These are phyloP conservation scores for Troides aeacus DNA, from an alignment of 2,888 invertebrate genomes.

Conservation along the genomic window DNA sequence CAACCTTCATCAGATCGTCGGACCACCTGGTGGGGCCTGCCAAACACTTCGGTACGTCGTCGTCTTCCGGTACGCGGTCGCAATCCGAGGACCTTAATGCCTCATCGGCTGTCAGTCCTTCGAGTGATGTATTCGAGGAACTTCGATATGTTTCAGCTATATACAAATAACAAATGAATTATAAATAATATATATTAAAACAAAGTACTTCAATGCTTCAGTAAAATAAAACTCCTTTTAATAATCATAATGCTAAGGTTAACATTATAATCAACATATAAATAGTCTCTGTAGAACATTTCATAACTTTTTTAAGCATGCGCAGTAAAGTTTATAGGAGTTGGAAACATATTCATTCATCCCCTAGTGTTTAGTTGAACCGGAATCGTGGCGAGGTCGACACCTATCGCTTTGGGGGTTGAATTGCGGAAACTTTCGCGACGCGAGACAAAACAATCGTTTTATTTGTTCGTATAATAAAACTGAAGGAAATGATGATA, in stretches of 20 bases:
- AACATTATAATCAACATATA: background rate
- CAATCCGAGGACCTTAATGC: too few relatives aligned
- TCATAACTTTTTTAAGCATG: constrained; percentile 56
- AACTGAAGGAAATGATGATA: background rate
- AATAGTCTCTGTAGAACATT: constrained; percentile 29
- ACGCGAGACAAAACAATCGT: constrained; percentile 4
- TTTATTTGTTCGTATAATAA: background rate
- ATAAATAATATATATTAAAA: too few relatives aligned
- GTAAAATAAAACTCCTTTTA: background rate
- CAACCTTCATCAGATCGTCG: too few relatives aligned
- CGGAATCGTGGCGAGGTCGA: constrained; percentile 39
- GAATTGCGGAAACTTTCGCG: constrained; percentile 46
- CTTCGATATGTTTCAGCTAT: too few relatives aligned
- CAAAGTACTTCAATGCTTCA: too few relatives aligned
- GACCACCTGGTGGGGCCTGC: too few relatives aligned
- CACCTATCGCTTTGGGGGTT: constrained; percentile 40
- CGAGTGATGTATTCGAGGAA: too few relatives aligned
- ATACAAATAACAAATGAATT: too few relatives aligned
- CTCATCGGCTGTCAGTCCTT: too few relatives aligned
- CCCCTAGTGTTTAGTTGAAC: constrained; percentile 55
- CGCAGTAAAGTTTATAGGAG: constrained; percentile 45
- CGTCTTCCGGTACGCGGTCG: too few relatives aligned
- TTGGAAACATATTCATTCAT: constrained; percentile 52
- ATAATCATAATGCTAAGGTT: background rate
- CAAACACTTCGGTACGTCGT: too few relatives aligned